Evolutionary conservation across 2,888 invertebrate genomes (phyloP), one percentile per base, ranked within the genome.

Genomic region (Sinotaia quadrata): DNA sequence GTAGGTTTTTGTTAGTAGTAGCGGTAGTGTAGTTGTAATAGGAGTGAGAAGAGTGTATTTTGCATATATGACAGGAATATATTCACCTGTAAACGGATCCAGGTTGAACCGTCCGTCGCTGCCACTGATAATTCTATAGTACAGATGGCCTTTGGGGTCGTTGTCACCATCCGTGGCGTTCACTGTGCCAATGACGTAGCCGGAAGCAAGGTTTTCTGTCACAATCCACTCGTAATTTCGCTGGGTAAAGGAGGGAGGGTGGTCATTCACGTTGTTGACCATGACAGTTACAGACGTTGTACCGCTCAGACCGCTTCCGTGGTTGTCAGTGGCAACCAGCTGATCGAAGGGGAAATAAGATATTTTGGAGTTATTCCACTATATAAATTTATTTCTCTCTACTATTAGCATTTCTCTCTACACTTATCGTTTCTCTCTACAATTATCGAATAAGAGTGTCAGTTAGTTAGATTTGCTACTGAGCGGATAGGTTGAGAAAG

Each of bases 91-190:
- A 8, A 72, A 21, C 10, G 73, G 69, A 41, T 78, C 71, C 18
- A 78, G 72, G 56, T 65, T 74, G 67, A 79, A 80, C 24, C 62
- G 57, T 8, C 74, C 74, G 27, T 71, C 68, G 7, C 69, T 71
- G 2, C 75, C 76, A 21, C 57, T 49, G 3, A 54, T 34, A 2
- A 76, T 66, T 24, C 52, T 27, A 61, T 74, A 78, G 21, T 61
- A 59, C 34, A 74, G 34, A 2, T 69, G 52, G 31, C 47, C n/a
- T n/a, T n/a, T 71, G 33, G 61, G 56, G 47, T 52, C 44, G 27
- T 54, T 49, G 52, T 81, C 81, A 12, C 18, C 52, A 56, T 81
- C 79, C 8, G 56, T 51, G 33, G 78, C 78, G n/a, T 49, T 54
- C 15, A 80, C 69, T 4, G 27, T 52, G 27, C 77, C 78, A 1